Evolutionary conservation across 2,888 invertebrate species (phyloP).

Genomic region (Tipula unca): DNA sequence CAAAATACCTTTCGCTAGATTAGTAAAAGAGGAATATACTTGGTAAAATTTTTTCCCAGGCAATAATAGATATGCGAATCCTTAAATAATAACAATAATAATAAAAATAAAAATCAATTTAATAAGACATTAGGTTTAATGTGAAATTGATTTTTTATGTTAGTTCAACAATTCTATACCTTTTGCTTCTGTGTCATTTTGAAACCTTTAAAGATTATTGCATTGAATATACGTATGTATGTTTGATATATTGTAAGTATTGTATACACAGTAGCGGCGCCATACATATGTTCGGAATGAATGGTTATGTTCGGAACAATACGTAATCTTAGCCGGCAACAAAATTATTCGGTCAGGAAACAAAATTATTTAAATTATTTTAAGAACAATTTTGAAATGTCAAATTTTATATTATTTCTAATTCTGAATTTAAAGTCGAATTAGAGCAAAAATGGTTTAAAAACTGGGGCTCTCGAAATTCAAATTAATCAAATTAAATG

Average conservation of each 20-base stretch:
- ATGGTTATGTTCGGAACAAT: no score
- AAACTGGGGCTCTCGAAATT: no score
- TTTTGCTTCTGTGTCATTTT: background rate
- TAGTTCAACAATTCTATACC: background rate
- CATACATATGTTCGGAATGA: no score
- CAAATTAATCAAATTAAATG: no score
- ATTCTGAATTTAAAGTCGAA: no score
- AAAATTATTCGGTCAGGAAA: no score
- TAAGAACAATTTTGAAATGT: no score
- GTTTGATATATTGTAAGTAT: background rate
- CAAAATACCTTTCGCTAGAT: background rate
- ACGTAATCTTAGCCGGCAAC: no score
- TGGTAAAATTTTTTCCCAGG: background rate
- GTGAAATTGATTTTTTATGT: background rate
- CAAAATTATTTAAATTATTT: no score
- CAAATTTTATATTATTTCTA: no score
- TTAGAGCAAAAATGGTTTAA: no score
- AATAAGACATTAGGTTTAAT: background rate
- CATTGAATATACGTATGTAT: background rate
- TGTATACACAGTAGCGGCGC: no score
- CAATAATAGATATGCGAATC: background rate
- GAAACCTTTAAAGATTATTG: background rate
- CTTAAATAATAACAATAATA: conserved; percentile 4
- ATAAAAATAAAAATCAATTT: conserved; percentile 8
- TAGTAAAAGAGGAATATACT: background rate